Evolutionary conservation across 2,797 vertebrate species (phyloP), one percentile per base, ranked within the genome.

Genomic region (Poecilia gillii): DNA sequence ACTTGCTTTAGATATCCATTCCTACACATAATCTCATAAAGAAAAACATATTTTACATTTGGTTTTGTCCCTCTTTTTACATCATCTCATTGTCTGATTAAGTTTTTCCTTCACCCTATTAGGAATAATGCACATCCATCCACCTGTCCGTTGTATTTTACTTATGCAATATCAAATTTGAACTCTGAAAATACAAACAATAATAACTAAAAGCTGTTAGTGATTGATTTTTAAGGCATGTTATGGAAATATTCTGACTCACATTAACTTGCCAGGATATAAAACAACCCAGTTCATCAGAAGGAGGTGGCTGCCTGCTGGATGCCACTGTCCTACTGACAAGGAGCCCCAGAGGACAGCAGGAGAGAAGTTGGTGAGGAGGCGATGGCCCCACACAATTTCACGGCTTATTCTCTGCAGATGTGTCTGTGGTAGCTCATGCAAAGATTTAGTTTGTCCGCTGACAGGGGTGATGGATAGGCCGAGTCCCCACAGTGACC

Each of bases 331-430:
- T 79, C 80, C 72, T 53, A 5, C 74, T 88, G 89, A 90, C 86
- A 79, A 0, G 46, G 59, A 82, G 85, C 79, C 90, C 85, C 87
- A 49, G 80, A 11, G 76, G 88, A 85, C 88, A 18, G 66, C 83
- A 73, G 55, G 76, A 73, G 73, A 76, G 55, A 47, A 70, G 70
- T 36, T 31, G 81, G 75, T 62, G 57, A 68, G 77, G 85, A 83
- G 94, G 96, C 97, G 96, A 97, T 97, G 97, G 96, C 79, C 89
- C 84, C 96, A 91, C 94, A 94, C 95, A 97, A 98, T 98, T 98
- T 98, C 97, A 98, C 96, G 97, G 95, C 94, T 90, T 94, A 91
- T 98, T 98, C 97, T 97, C 95, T 94, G 94, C 96, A 97, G 96
- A 95, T 97, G 96, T 94, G 95, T 96, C 96, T 93, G 93, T 87